Base-by-base conservation (phyloP, 2,797 vertebrate genomes). In the Coregonus ussuriensis region DNA sequence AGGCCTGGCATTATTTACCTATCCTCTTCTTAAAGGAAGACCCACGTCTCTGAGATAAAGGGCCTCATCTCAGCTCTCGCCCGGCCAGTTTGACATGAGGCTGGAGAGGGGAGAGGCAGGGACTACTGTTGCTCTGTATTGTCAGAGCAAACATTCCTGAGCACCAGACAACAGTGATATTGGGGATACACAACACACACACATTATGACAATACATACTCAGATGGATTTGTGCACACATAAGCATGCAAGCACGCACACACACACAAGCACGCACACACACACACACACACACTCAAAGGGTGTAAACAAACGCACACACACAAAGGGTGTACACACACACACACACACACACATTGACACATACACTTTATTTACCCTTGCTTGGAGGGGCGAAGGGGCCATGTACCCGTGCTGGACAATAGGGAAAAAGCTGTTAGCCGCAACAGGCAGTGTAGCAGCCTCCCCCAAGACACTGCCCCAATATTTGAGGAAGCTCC, bases 91-190 rank as follows among this genome's bases (percentile, higher is more conserved):
- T 95, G 91, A 84, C 88, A 94, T 84, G 88, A 89, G 88, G 89
- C 92, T 87, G 91, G 92, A 84, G 82, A 90, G 81, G 84, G 15
- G 78, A 91, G 63, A 15, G 86, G 76, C 72, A 47, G 84, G 63
- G 74, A 90, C 89, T 93, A 94, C 93, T 93, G 94, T 93, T 89
- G 74, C 91, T 82, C 78, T 85, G 84, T 96, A 91, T 96, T 96
- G 95, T 94, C 95, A 95, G 93, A 96, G 96, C 94, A 97, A 98
- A 98, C 95, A 98, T 93, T 95, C 85, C 80, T 86, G 89, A 93
- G 93, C 91, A 91, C 91, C 81, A 83, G 85, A 91, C 89, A 91
- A 89, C 92, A 91, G 85, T 78, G 76, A 81, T 76, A 79, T 47
- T 2, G 9, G 41, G 41, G 41, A 47, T 13, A 47, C 9, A 47